These are phyloP conservation scores for Chymomyza amoena DNA, from an alignment of 2,888 invertebrate species.

Conservation along the genomic window DNA sequence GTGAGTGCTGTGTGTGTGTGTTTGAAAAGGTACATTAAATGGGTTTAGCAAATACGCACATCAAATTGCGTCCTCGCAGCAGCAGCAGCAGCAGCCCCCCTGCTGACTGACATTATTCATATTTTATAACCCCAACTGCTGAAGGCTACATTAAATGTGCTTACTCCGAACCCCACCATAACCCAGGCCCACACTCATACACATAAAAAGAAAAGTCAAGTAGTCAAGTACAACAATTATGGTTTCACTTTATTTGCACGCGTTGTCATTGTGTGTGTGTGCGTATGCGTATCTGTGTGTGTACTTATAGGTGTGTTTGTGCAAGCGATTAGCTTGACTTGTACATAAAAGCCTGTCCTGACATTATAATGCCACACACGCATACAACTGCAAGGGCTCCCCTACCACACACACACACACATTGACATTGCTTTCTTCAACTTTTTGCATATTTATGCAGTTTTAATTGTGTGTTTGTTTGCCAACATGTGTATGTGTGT, in stretches of 20 bases:
- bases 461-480: conserved; percentile 70
- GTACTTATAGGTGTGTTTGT: conserved; percentile 35
- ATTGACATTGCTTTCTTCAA: conserved; percentile 30
- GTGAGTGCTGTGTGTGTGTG: not conserved
- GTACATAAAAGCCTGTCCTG: conserved; percentile 30
- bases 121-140: conserved; percentile 55
- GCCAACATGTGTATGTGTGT: conserved; percentile 30
- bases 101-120: conserved; percentile 58
- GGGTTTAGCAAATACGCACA: conserved; percentile 69
- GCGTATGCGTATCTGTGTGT: not conserved
- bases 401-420: not conserved
- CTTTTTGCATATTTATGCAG: conserved; percentile 65
- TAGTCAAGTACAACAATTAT: conserved; percentile 70
- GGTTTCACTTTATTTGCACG: conserved; percentile 65
- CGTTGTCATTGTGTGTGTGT: not conserved
- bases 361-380: conserved; percentile 47
- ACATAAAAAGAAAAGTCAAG: conserved; percentile 62
- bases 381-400: not conserved
- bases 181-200: not conserved
- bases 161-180: conserved; percentile 38
- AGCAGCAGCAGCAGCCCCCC: not conserved
- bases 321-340: conserved; percentile 47
- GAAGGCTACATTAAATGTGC: conserved; percentile 35
- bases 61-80: conserved; percentile 39
- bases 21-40: conserved; percentile 47